phyloP scores from a whole-genome alignment of 2,888 invertebrate genomes.

The Xylota sylvarum region DNA sequence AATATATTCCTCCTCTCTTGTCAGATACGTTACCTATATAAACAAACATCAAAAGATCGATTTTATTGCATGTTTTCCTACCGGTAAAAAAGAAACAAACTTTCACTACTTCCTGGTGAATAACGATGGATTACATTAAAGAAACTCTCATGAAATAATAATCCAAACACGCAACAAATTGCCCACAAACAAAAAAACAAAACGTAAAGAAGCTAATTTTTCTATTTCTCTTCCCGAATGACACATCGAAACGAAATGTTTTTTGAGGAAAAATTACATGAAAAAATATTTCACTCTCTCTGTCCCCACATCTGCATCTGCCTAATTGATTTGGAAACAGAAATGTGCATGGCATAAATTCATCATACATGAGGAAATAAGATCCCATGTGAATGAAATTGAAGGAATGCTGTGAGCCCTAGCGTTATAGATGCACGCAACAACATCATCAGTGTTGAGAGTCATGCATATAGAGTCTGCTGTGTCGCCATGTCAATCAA shows the following conservation, averaged over 20 bases:
- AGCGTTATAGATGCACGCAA: conserved; percentile 40
- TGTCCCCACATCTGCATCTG: conserved; percentile 1
- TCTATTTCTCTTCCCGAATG: conserved; percentile 17
- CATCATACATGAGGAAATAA: conserved; percentile 42
- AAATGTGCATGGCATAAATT: conserved; percentile 24
- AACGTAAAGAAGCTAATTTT: not conserved
- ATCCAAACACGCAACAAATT: conserved; percentile 44
- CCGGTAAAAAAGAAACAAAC: conserved; percentile 30
- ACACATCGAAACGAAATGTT: conserved; percentile 8
- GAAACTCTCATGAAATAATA: conserved; percentile 14
- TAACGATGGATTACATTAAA: not conserved
- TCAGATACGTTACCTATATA: conserved; percentile 2
- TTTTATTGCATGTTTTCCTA: conserved; percentile 49
- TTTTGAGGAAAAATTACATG: conserved; percentile 7
- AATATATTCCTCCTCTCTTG: conserved; percentile 18
- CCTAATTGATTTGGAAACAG: conserved; percentile 40
- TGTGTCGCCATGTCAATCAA: conserved; percentile 70
- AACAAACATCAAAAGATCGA: conserved; percentile 47
- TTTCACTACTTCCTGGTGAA: conserved; percentile 57
- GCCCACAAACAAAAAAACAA: conserved; percentile 13
- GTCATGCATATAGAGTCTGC: not conserved
- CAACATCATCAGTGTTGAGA: conserved; percentile 35
- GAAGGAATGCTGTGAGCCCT: conserved; percentile 32
- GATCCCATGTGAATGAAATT: conserved; percentile 47
- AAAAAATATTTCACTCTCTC: conserved; percentile 21